Evolutionary conservation across 1,140 invertebrate genomes (phyloP).

Genomic region (Drosophila melanogaster): DNA sequence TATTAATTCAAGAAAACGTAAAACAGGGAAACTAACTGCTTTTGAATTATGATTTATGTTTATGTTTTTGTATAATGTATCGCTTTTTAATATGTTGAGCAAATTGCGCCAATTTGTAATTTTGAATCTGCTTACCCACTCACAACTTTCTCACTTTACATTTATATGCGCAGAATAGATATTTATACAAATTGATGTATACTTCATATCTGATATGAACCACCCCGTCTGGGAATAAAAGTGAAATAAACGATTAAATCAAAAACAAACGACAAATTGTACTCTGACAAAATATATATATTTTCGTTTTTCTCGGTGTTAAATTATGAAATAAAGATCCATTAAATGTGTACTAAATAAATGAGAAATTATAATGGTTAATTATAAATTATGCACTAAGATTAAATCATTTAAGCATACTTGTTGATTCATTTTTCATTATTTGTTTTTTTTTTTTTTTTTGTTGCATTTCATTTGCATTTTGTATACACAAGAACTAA

Average conservation of each 20-base stretch:
- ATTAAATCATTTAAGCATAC: slow-evolving; percentile 38
- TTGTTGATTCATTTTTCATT: neutral
- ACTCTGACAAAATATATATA: slow-evolving; percentile 48
- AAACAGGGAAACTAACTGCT: slow-evolving; percentile 30
- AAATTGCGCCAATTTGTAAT: slow-evolving; percentile 64
- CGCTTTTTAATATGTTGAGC: slow-evolving; percentile 61
- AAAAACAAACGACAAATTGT: slow-evolving; percentile 42
- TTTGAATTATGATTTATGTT: slow-evolving; percentile 12
- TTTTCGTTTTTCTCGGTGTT: slow-evolving; percentile 28
- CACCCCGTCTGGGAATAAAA: slow-evolving; percentile 16
- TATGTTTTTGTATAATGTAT: slow-evolving; percentile 14
- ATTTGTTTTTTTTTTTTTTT: slow-evolving; percentile 1
- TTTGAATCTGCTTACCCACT: slow-evolving; percentile 3
- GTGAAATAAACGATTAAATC: slow-evolving; percentile 2
- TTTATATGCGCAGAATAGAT: slow-evolving; percentile 45
- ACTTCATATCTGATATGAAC: slow-evolving; percentile 49
- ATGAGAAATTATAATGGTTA: slow-evolving; percentile 44
- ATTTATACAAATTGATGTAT: slow-evolving; percentile 51
- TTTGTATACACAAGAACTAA: slow-evolving; percentile 43
- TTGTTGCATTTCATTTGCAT: slow-evolving; percentile 6
- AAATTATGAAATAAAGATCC: slow-evolving; percentile 38
- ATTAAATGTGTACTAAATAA: slow-evolving; percentile 39
- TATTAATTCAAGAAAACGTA: slow-evolving; percentile 45
- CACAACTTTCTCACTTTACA: slow-evolving; percentile 42
- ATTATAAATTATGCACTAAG: slow-evolving; percentile 34